Conservation (phyloP, 2,888 invertebrate genomes). For the Cerastoderma edule region DNA sequence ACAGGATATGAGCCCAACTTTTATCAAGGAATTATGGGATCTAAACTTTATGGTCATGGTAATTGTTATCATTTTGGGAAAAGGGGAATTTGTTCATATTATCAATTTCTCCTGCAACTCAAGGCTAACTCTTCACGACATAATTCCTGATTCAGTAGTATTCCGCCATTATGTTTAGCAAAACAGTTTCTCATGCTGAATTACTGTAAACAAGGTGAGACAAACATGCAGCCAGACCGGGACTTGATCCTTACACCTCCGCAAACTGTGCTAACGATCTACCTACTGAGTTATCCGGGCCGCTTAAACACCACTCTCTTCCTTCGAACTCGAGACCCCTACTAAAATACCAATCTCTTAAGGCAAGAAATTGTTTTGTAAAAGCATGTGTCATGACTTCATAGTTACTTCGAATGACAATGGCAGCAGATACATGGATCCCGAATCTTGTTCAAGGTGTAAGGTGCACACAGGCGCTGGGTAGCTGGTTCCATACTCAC, state of each 20-base stretch:
- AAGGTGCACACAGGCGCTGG: too few relatives aligned
- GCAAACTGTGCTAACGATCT: neutral
- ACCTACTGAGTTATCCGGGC: neutral
- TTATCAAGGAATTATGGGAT: neutral
- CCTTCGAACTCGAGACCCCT: too few relatives aligned
- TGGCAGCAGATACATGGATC: too few relatives aligned
- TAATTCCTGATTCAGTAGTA: too few relatives aligned
- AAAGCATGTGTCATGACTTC: too few relatives aligned
- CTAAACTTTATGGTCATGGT: neutral
- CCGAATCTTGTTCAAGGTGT: too few relatives aligned
- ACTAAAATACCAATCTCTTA: too few relatives aligned
- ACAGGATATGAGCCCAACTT: neutral
- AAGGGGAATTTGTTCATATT: constrained; percentile 7
- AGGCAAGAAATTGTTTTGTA: too few relatives aligned
- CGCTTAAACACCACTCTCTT: too few relatives aligned
- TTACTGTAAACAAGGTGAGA: neutral
- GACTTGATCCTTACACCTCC: neutral
- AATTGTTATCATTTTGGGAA: constrained; percentile 6
- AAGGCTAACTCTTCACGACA: too few relatives aligned
- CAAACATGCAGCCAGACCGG: neutral
- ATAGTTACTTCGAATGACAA: too few relatives aligned
- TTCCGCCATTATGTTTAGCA: neutral
- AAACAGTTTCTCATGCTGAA: neutral
- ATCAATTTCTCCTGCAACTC: constrained; percentile 16
- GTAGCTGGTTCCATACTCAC: too few relatives aligned